Base-by-base conservation (phyloP, 2,113 vertebrate genomes). In the Ctenodactylus gundi region DNA sequence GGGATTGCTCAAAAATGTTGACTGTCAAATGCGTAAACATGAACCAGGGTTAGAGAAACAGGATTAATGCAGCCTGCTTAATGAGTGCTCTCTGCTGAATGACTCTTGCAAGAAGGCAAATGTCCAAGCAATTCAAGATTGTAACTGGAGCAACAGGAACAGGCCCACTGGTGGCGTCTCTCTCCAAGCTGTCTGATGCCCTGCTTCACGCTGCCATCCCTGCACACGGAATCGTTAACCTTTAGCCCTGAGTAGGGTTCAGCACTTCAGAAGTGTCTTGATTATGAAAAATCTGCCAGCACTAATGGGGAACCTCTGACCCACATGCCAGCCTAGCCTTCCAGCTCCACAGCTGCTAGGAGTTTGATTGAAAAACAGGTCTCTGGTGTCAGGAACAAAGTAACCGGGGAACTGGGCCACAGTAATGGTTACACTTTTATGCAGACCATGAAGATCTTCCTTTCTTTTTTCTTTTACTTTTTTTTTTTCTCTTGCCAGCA, bases 311-410 rank as follows among this genome's bases (percentile, higher is more conserved):
- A 88, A 97, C 96, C 88, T 96, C 83, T 96, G 94, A 76, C 93
- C 97, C 89, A n/a, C 76, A 85, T 95, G 95, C 64, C 94, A 93
- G 58, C 96, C 95, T 94, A 95, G 96, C 36, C 90, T 97, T 92
- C 88, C 92, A 95, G 94, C 91, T 96, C 94, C 92, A 84, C 95
- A 96, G 95, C 89, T 88, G 94, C 96, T 95, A 84, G 36, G 29
- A 95, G 93, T 95, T 95, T 96, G 96, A 96, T 96, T 97, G 97
- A 97, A 97, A 97, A 97, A 91, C 93, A 90, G 96, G 96, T 93
- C 96, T 97, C 86, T 82, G 70, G 96, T 97, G 97, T 97, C 96
- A 97, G 96, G 95, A 95, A 96, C 96, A 95, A 96, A 97, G 96
- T 81, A 91, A 84, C 84, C 51, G 90, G n/a, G 96, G 94, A 96